Evolutionary conservation across 1,140 invertebrate genomes (phyloP).

Genomic region (Luehdorfia chinensis): DNA sequence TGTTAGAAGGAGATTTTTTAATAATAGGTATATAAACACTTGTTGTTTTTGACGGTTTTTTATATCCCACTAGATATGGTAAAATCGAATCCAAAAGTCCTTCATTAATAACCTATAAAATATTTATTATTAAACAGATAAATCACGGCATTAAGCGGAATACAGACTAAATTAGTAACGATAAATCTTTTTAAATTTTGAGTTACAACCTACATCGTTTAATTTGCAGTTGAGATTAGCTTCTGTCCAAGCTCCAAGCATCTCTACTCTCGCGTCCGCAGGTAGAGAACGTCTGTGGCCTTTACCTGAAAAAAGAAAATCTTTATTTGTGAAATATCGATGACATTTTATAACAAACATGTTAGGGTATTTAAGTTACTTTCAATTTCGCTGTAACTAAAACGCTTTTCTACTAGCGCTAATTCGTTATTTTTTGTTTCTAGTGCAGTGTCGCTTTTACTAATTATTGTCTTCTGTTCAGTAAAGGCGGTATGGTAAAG

Average conservation of each 20-base stretch:
- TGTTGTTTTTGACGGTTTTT: constrained; percentile 67
- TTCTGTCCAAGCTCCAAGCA: constrained; percentile 70
- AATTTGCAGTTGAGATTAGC: constrained; percentile 69
- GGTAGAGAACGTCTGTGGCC: constrained; percentile 37
- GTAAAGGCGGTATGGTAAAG: constrained; percentile 45
- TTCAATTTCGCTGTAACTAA: constrained; percentile 64
- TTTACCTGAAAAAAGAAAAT: constrained; percentile 34
- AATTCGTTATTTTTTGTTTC: constrained; percentile 40
- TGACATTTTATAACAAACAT: not conserved
- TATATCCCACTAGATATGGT: constrained; percentile 80
- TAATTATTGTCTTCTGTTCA: constrained; percentile 46
- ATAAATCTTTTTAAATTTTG: too few species aligned
- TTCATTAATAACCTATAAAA: constrained; percentile 83
- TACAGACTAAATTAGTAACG: too few species aligned
- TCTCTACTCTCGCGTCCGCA: constrained; percentile 56
- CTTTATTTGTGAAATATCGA: not conserved
- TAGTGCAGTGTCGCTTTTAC: constrained; percentile 58
- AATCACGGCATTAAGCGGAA: too few species aligned
- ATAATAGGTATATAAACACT: constrained; percentile 77
- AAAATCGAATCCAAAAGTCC: constrained; percentile 87
- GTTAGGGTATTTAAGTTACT: constrained; percentile 28
- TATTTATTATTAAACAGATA: not conserved
- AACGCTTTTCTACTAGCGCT: constrained; percentile 43
- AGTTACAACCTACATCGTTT: constrained; percentile 63
- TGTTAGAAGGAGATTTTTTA: constrained; percentile 67